Base-by-base conservation (phyloP, 2,888 invertebrate species). In the Ophion ellenae region DNA sequence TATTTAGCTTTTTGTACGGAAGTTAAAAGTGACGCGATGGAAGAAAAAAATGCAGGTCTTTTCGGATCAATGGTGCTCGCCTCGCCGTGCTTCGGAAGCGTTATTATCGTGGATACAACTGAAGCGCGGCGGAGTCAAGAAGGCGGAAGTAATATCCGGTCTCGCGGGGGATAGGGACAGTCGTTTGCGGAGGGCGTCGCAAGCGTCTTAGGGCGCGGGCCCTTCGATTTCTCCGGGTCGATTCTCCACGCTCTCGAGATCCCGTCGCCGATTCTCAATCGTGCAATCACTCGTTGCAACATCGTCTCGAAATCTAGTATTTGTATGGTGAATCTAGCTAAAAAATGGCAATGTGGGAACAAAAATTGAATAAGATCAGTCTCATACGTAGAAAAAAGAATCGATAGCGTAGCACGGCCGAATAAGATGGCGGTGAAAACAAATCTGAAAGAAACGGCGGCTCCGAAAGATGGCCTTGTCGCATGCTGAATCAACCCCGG, bases 71-170 rank as follows among this genome's bases (percentile, higher is more conserved):
- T 45, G 45, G 28, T 61, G 40, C 61, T 61, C 61, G 45, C 36
- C 61, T 45, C 74, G 20, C 11, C 24, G 40, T 1, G 17, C 10
- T 45, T 24, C 59, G 2, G 45, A 36, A 57, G 36, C 75, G 69
- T 71, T 24, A 77, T 85, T 61, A 36, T 69, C 24, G 28, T 45
- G 63, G 66, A 82, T 81, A 71, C 71, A 73, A n/a, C 59, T 32
- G 70, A 75, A 61, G 70, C 57, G 66, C 64, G 59, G 28, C 64
- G 59, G 28, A 64, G 20, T 40, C 63, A 70, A 64, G 73, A 79
- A 79, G 70, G 59, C 57, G 81, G 75, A 85, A 85, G 82, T 85
- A 82, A 85, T 85, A 85, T 85, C 85, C 85, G 85, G 74, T 70
- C 70, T 40, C 64, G 47, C 24, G 69, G 76, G 45, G 57, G 53